A percentile compares a stretch with the other conserved stretches of the same genome.
phyloP scores from a whole-genome alignment of 2,888 invertebrate species.

The Oligia latruncula region DNA sequence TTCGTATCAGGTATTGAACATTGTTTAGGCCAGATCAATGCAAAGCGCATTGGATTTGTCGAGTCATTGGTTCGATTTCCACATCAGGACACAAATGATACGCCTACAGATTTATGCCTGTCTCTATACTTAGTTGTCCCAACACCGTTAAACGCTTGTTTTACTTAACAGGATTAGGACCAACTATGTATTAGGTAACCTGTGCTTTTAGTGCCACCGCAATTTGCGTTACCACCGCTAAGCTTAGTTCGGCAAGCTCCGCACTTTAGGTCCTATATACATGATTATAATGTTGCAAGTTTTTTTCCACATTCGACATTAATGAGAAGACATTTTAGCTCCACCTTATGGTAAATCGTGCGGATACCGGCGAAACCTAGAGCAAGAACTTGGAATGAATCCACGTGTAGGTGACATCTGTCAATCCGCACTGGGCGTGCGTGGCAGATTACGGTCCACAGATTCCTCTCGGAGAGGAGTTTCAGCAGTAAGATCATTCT shows the following conservation, averaged over 20 bases:
- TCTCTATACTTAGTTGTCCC: neutral
- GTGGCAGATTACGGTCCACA: neutral
- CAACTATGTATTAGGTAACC: constrained; percentile 32
- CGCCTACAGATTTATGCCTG: neutral
- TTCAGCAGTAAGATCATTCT: neutral
- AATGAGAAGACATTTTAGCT: neutral
- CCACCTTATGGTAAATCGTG: neutral
- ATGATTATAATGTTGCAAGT: constrained; percentile 16
- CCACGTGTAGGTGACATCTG: neutral
- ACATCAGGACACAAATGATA: constrained; percentile 23
- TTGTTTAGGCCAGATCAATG: constrained; percentile 28
- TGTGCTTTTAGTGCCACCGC: constrained; percentile 12
- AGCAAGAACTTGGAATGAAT: neutral
- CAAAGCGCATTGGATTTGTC: constrained; percentile 23
- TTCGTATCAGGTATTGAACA: constrained; percentile 20
- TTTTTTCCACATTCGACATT: neutral
- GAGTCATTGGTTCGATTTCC: constrained; percentile 24
- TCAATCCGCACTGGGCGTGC: neutral
- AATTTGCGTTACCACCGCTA: constrained; percentile 34
- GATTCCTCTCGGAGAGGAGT: too few relatives aligned
- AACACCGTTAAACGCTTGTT: constrained; percentile 28
- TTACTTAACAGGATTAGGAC: constrained; percentile 26
- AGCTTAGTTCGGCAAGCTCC: constrained; percentile 14
- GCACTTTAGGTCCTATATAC: constrained; percentile 17
- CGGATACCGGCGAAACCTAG: neutral